Base-by-base conservation (phyloP, 2,113 vertebrate genomes). In the Peromyscus maniculatus region DNA sequence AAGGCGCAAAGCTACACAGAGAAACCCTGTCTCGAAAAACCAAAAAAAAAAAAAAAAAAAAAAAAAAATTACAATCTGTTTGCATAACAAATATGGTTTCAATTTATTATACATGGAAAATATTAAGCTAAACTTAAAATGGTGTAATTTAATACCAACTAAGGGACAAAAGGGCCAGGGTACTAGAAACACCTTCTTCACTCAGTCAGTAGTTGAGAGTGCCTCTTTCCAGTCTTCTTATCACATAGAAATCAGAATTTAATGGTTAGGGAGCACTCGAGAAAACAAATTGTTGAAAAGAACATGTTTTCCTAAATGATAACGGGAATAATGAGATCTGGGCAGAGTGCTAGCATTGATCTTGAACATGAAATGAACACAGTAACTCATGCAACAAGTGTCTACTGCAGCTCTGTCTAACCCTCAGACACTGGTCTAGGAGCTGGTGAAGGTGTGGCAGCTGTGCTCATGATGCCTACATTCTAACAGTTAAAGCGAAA, bases 281-380 rank as follows among this genome's bases (percentile, higher is more conserved):
- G 7, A 39, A 74, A 89, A 26, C 78, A 57, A 77, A 13, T 8
- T 43, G 13, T 26, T 93, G 71, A 86, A 91, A 46, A 77, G 11
- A 57, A 11, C 39, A 59, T 19, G 5, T 82, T 64, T 16, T 26
- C 26, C 78, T 86, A 87, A 31, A 22, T 24, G 9, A 86, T 9
- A 15, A 55, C 1, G 3, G 33, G 1, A 11, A 12, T 16, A 77
- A 43, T 67, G 62, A 84, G 62, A 72, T 9, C 31, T 2, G 22
- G 16, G n/a, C 11, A 91, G 22, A 91, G 5, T 6, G 74, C 1
- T n/a, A 10, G 5, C 22, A 59, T 7, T 8, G 0, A n/a, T 19
- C 52, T 49, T n/a, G 52, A 88, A 3, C 89, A 91, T 66, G 80
- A 75, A 21, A 59, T 87, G 46, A 89, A 82, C 10, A 15, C 24